Evolutionary conservation across 2,797 vertebrate species (phyloP).

Genomic region (Gorsachius magnificus): DNA sequence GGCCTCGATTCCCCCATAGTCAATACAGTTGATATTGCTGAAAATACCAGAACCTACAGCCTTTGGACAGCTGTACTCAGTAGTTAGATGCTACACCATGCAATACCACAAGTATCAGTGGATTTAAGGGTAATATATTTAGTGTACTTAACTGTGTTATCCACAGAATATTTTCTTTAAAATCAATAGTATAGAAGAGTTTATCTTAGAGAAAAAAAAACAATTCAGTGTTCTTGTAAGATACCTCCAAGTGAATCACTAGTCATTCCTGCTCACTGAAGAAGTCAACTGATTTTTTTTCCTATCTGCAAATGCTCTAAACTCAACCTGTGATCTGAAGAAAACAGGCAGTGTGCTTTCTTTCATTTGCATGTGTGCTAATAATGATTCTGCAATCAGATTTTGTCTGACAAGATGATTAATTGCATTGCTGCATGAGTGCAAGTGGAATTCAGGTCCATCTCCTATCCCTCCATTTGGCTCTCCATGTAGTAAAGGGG

Average conservation of each 20-base stretch:
- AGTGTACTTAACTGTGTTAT: background rate
- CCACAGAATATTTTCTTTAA: background rate
- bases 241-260: background rate
- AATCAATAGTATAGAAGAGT: background rate
- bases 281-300: background rate
- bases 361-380: background rate
- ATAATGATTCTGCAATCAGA: background rate
- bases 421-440: background rate
- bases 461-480: background rate
- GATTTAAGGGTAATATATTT: background rate
- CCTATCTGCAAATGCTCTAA: background rate
- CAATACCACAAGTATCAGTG: background rate
- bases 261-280: background rate
- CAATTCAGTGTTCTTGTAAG: background rate
- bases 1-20: background rate
- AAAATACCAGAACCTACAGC: background rate
- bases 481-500: background rate
- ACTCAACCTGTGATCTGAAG: background rate
- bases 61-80: background rate
- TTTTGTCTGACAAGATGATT: constrained; percentile 13
- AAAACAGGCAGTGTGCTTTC: background rate
- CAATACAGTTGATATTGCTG: background rate
- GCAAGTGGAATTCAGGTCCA: background rate
- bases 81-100: background rate
- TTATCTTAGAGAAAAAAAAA: background rate